Evolutionary conservation across 2,113 vertebrate species (phyloP).

Genomic region (Sarotherodon lohbergeri): DNA sequence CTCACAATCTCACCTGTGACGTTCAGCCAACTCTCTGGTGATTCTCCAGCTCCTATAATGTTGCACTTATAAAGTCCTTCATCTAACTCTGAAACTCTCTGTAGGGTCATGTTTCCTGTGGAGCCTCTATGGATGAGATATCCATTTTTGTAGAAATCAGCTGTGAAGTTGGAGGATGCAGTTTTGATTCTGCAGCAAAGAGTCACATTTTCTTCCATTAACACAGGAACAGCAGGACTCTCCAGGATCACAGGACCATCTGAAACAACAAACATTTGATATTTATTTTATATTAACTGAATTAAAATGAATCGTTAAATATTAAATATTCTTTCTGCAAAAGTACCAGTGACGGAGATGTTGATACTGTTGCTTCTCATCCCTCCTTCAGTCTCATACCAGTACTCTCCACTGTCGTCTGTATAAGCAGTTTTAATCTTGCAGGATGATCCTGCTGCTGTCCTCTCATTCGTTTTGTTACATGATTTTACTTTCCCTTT

Average conservation of each 20-base stretch:
- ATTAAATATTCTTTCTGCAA: not conserved
- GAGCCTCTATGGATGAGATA: fast-evolving
- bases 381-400: not conserved
- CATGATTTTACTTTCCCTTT: too few relatives aligned
- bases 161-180: not conserved
- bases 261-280: fast-evolving
- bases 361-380: not conserved
- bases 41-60: not conserved
- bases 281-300: not conserved
- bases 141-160: not conserved
- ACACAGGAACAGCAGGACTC: not conserved
- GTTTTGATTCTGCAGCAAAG: not conserved
- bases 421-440: not conserved
- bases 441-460: not conserved
- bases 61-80: not conserved
- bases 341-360: not conserved
- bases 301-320: not conserved
- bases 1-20: not conserved
- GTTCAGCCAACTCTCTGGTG: not conserved
- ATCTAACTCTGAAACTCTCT: not conserved
- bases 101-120: not conserved
- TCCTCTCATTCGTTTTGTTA: not conserved
- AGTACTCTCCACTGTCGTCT: not conserved
- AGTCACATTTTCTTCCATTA: not conserved
- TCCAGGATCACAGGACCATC: not conserved